Base-by-base conservation (phyloP, 35 echinoderm and acorn worm genomes). In the Apostichopus parvimensis region DNA sequence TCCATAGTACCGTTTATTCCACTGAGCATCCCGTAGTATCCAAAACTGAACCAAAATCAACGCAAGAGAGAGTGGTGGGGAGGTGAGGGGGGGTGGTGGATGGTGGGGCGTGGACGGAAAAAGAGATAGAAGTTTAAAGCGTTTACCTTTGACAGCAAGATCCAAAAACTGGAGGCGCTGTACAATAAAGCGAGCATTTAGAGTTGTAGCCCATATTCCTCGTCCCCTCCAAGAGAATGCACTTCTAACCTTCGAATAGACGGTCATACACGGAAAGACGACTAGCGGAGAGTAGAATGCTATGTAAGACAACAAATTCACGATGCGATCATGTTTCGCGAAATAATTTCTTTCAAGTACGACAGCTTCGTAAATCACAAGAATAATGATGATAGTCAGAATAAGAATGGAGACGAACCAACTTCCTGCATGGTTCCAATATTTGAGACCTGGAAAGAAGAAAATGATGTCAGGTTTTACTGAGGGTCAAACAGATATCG, bases 361-460 rank as follows among this genome's bases (percentile, higher is more conserved):
- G 24, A 25, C 24, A 25, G 24, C 24, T 25, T 25, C 24, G 24
- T 80, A 80, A 9, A 80, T 13, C 8, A 80, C 11, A 13, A 80
- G 78, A 34, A 22, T 6, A 5, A 45, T 6, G 8, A 80, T 14
- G 12, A 22, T 80, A 25, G 26, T 15, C 23, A 80, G 53, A 8
- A 80, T 80, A 1, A 80, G 22, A 9, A 80, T 15, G 45, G 78
- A 80, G 26, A 80, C 26, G 15, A 80, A 80, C 78, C 78, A 80
- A 22, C 78, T 80, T 4, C 78, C 25, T 1, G 78, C 28, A 80
- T 80, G 78, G 17, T 80, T 80, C 78, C 78, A 80, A 80, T 80
- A 55, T 55, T 80, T 80, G 6, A 80, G 53, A 45, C 78, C 78
- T 80, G 78, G 70, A 73, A 73, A 8, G 57, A 73, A 73, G 5